These are phyloP conservation scores for Crocidura indochinensis DNA, from an alignment of 2,797 vertebrate genomes.

Conservation along the genomic window DNA sequence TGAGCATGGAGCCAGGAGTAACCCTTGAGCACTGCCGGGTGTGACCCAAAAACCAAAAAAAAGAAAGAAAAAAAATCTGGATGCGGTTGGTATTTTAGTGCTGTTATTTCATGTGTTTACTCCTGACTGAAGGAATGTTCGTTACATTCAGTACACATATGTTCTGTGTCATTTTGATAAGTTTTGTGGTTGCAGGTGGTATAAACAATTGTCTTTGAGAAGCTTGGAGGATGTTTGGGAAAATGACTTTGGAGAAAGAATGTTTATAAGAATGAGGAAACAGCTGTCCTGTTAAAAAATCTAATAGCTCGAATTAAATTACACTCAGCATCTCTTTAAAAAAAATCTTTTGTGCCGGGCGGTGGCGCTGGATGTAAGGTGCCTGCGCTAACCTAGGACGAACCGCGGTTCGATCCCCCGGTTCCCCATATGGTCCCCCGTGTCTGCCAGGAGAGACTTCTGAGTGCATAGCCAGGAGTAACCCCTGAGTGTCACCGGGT, in stretches of 20 bases:
- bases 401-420: too few species aligned
- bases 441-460: too few species aligned
- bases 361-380: too few species aligned
- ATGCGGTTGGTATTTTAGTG: constrained; percentile 43
- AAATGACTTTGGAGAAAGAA: constrained; percentile 59
- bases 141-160: background rate
- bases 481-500: too few species aligned
- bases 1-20: too few species aligned
- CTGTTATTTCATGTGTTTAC: constrained; percentile 66
- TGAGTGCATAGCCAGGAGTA: too few species aligned
- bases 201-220: constrained; percentile 55
- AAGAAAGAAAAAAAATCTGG: constrained; percentile 25
- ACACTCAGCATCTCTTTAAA: background rate
- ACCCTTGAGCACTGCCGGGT: too few species aligned
- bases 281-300: constrained; percentile 35
- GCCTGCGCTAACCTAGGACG: too few species aligned
- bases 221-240: constrained; percentile 56
- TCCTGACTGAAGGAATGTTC: constrained; percentile 54
- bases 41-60: too few species aligned
- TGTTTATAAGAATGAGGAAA: constrained; percentile 69
- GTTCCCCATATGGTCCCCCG: too few species aligned
- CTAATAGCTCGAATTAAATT: constrained; percentile 23
- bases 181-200: constrained; percentile 31
- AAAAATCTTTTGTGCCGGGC: background rate
- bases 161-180: background rate